Percentiles rank a stretch among this genome's conserved stretches.
Conservation (phyloP, 1,140 invertebrate species). For the Monomorium pharaonis region DNA sequence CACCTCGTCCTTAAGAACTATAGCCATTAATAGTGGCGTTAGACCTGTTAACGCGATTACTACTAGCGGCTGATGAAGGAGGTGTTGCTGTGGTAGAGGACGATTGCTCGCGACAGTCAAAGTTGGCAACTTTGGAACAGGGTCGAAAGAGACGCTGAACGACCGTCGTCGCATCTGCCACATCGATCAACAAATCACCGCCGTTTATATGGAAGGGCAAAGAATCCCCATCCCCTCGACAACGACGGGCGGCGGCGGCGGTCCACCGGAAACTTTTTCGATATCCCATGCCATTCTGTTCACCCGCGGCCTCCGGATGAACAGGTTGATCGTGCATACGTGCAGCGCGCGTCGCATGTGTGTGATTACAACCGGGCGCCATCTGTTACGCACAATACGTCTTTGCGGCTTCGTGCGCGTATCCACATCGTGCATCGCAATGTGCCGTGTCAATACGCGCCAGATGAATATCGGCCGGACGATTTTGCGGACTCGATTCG, state of each 20-base stretch:
- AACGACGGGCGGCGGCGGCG: background rate
- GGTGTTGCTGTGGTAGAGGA: too few relatives aligned
- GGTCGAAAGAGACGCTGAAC: background rate
- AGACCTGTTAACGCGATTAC: too few relatives aligned
- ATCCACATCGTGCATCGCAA: background rate
- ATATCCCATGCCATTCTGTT: slow-evolving; percentile 1
- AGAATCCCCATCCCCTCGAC: background rate
- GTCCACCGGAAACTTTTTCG: slow-evolving; percentile 42
- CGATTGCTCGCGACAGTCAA: too few relatives aligned
- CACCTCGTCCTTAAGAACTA: too few relatives aligned
- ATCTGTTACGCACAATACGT: slow-evolving; percentile 40
- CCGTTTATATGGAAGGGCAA: background rate
- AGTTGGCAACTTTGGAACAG: too few relatives aligned
- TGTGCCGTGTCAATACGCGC: slow-evolving; percentile 26
- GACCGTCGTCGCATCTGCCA: background rate
- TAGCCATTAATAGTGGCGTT: too few relatives aligned
- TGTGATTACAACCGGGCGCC: background rate
- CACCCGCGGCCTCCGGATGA: background rate
- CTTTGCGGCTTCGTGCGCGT: slow-evolving; percentile 2
- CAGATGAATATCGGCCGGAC: slow-evolving; percentile 37
- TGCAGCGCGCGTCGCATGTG: background rate
- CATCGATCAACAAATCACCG: slow-evolving; percentile 29
- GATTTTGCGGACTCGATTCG: slow-evolving; percentile 16
- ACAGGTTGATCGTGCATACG: background rate
- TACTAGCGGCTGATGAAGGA: too few relatives aligned